A percentile compares a stretch with the other conserved stretches of the same genome.
These are phyloP conservation scores for Eupleurogrammus muticus DNA, from an alignment of 2,797 vertebrate genomes.

Conservation along the genomic window DNA sequence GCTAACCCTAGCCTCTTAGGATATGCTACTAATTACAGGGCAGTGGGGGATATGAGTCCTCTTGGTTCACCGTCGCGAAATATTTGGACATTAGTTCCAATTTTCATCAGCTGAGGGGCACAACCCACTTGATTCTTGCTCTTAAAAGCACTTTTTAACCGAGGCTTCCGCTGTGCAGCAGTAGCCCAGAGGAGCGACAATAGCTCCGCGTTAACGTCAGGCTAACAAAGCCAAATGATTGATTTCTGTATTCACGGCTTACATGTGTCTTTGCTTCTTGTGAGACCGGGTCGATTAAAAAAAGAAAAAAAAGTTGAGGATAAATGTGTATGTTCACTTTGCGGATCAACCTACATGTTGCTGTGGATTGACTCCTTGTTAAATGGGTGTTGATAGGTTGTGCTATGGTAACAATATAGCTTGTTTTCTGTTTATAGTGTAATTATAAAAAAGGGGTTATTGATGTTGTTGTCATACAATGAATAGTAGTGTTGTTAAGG, in stretches of 20 bases:
- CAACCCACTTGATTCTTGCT: conserved; percentile 8
- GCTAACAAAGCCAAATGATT: conserved; percentile 77
- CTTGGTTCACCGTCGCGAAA: conserved; percentile 33
- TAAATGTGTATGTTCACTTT: conserved; percentile 45
- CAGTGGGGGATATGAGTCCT: conserved; percentile 50
- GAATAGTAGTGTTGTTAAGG: not conserved
- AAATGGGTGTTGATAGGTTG: conserved; percentile 58
- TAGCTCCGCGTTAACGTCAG: conserved; percentile 67
- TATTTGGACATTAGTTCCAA: conserved; percentile 26
- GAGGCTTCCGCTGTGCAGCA: conserved; percentile 39
- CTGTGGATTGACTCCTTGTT: conserved; percentile 56
- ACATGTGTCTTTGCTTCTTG: not conserved
- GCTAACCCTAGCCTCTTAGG: conserved; percentile 74
- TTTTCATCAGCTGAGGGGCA: conserved; percentile 31
- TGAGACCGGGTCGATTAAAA: not conserved
- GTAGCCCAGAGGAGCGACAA: conserved; percentile 65
- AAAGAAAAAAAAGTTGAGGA: conserved; percentile 28
- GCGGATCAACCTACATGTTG: conserved; percentile 64
- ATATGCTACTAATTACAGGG: conserved; percentile 81
- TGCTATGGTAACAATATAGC: conserved; percentile 50
- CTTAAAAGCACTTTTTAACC: conserved; percentile 59
- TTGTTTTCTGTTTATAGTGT: conserved; percentile 9
- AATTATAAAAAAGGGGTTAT: not conserved
- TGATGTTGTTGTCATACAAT: not conserved
- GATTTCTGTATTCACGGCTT: conserved; percentile 39